A percentile compares a stretch with the other conserved stretches of the same genome.
Evolutionary conservation across 2,113 vertebrate species (phyloP).

Genomic region (Genyomyrus donnyi): DNA sequence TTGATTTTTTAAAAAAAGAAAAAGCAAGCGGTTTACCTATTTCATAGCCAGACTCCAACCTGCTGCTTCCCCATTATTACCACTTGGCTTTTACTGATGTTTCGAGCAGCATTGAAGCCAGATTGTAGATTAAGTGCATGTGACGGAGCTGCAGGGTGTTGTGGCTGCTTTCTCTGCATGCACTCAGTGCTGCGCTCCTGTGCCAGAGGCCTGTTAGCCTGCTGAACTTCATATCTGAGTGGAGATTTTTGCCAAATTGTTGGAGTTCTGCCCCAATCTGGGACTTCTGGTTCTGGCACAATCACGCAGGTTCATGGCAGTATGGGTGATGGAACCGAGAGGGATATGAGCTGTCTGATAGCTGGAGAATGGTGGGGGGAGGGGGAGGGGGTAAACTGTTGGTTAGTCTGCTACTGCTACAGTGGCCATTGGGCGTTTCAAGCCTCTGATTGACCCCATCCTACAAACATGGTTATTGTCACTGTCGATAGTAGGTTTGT

Average conservation of each 20-base stretch:
- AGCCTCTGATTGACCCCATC: conserved; percentile 19
- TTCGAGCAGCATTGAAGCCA: not conserved
- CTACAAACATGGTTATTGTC: not conserved
- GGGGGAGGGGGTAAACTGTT: not conserved
- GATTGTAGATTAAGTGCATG: not conserved
- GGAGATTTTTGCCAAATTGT: not conserved
- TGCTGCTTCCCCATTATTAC: conserved; percentile 7
- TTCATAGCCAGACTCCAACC: conserved; percentile 23
- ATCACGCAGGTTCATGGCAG: not conserved
- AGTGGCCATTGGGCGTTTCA: conserved; percentile 30
- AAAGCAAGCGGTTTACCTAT: conserved; percentile 4
- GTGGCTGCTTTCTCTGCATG: not conserved
- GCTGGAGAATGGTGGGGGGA: not conserved
- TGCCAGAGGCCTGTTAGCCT: not conserved
- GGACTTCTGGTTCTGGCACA: not conserved
- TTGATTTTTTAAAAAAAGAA: not conserved
- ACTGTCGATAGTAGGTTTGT: conserved; percentile 36
- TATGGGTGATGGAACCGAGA: not conserved
- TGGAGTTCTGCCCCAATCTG: not conserved
- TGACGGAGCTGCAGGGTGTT: not conserved
- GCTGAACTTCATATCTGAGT: not conserved
- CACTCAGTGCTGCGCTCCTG: not conserved
- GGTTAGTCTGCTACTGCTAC: not conserved
- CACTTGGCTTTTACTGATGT: not conserved
- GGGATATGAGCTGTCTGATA: not conserved